Conservation (phyloP, 2,797 vertebrate species). For the Spheniscus humboldti region DNA sequence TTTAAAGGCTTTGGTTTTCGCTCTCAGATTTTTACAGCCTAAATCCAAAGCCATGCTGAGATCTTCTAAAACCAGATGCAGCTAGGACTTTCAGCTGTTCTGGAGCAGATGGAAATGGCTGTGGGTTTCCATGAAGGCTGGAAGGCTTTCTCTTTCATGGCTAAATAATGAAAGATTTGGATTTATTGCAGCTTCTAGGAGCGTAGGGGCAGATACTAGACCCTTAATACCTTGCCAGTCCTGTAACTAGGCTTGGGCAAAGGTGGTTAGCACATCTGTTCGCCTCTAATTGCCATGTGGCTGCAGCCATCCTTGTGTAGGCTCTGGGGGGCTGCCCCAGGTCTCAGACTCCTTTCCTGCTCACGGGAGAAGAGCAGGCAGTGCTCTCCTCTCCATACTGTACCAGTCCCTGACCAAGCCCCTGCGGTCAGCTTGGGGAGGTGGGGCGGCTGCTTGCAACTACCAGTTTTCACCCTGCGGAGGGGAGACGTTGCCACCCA, state of each 20-base stretch:
- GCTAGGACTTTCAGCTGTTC: background rate
- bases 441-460: background rate
- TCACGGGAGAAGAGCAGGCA: background rate
- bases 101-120: background rate
- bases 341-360: background rate
- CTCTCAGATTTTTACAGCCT: background rate
- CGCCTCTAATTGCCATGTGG: background rate
- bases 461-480: background rate
- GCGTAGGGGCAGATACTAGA: background rate
- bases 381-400: accelerated
- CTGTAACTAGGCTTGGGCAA: background rate
- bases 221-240: background rate
- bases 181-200: background rate
- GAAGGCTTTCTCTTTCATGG: background rate
- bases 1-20: background rate
- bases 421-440: background rate
- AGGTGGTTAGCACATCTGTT: background rate
- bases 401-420: background rate
- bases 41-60: background rate
- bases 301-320: background rate
- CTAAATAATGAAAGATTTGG: background rate
- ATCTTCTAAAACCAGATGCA: conserved; percentile 2
- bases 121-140: background rate
- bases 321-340: background rate
- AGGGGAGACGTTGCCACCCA: background rate